phyloP scores from a whole-genome alignment of 2,797 vertebrate species.

The Urosaurus nigricauda region DNA sequence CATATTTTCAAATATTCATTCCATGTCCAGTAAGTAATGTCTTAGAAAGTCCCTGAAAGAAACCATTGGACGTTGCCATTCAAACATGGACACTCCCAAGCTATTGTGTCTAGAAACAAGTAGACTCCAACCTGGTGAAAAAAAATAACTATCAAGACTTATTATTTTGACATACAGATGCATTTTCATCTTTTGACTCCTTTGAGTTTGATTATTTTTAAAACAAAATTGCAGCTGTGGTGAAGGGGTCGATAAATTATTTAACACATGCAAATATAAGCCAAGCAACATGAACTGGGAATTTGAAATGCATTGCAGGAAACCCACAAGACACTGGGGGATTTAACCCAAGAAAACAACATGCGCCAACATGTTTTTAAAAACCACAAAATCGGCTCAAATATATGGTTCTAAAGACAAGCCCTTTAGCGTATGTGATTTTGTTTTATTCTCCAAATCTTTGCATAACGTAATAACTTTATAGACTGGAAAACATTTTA shows the following conservation, averaged over 20 bases:
- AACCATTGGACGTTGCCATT: too few species aligned
- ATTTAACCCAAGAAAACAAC: constrained; percentile 37
- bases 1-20: neutral
- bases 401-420: constrained; percentile 26
- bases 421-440: constrained; percentile 16
- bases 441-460: constrained; percentile 6
- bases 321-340: constrained; percentile 28
- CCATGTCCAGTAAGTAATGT: neutral
- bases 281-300: constrained; percentile 23
- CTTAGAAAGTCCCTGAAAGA: neutral
- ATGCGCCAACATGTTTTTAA: neutral
- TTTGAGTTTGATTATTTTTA: neutral
- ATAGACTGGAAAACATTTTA: constrained; percentile 36
- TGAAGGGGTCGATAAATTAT: constrained; percentile 60
- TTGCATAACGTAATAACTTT: constrained; percentile 35
- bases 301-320: constrained; percentile 48
- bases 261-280: constrained; percentile 65
- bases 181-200: neutral
- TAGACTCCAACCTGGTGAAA: too few species aligned
- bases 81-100: too few species aligned
- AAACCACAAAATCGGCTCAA: constrained; percentile 36
- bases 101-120: too few species aligned
- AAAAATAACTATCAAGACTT: too few species aligned
- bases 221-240: neutral
- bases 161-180: neutral